phyloP scores from a whole-genome alignment of 2,113 vertebrate species.

The Epinephelus lanceolatus region DNA sequence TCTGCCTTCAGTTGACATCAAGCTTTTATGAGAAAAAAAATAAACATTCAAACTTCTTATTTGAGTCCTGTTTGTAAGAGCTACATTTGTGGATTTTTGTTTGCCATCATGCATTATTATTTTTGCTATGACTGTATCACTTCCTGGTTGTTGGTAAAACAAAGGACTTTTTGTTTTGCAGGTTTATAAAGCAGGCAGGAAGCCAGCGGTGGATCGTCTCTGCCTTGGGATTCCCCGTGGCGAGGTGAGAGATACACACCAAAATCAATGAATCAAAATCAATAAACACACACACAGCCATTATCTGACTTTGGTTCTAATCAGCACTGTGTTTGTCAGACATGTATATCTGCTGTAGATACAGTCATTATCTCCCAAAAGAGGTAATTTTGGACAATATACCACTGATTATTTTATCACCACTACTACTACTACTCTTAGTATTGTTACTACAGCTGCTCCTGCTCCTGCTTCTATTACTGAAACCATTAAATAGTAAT shows the following conservation, averaged over 20 bases:
- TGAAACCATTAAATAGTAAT: neutral
- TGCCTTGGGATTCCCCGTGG: conserved; percentile 86
- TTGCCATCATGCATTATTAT: neutral
- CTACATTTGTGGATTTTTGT: neutral
- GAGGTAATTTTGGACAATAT: neutral
- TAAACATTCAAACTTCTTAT: neutral
- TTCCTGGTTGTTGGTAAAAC: neutral
- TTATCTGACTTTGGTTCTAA: neutral
- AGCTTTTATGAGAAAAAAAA: neutral
- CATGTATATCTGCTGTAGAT: neutral
- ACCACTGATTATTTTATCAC: neutral
- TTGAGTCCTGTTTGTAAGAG: neutral
- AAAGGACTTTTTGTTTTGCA: conserved; percentile 46
- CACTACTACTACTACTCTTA: neutral
- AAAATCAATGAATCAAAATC: neutral
- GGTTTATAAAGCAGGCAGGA: conserved; percentile 83
- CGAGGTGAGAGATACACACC: conserved; percentile 74
- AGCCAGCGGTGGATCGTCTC: conserved; percentile 85
- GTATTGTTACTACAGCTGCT: neutral
- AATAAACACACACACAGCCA: neutral
- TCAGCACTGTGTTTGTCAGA: neutral
- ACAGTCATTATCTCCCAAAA: conserved; percentile 5
- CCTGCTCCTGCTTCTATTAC: neutral
- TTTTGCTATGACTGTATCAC: no score
- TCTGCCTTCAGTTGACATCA: neutral